Base-by-base conservation (phyloP, 2,797 vertebrate species). In the Alcedo atthis region DNA sequence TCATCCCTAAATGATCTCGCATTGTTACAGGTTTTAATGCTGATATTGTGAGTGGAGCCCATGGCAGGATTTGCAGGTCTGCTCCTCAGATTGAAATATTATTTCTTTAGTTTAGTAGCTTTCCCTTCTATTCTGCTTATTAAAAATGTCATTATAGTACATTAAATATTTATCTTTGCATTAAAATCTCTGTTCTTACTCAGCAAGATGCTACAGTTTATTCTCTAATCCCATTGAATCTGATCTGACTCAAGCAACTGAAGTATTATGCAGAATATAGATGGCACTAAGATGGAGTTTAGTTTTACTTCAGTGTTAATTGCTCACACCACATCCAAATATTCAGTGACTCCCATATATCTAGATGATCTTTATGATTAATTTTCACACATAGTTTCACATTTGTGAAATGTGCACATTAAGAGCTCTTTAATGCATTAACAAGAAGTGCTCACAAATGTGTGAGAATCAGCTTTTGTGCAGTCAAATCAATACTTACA, bases 91-190 rank as follows among this genome's bases (percentile, higher is more conserved):
- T 91, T 80, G 37, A 79, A 87, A 86, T 70, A 61, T 57, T 32
- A 35, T 80, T 93, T 91, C 68, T 94, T 64, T 54, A 79, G 48
- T 57, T 57, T 92, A 46, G 37, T 77, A 77, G 43, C 32, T 91
- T 85, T 89, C 55, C 40, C 73, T 81, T 90, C 53, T 13, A 54
- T 58, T 84, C 33, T 74, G 70, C 57, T 68, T 88, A 70, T 71
- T 82, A 74, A 77, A 45, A 89, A 77, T 86, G 42, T 92, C 15
- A 5, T 81, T 68, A 33, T 82, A 64, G 79, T 88, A 24, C 43
- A 84, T 96, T 74, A 91, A 92, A 84, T 91, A 91, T 89, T 95
- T 85, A 89, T 91, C 59, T 93, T 85, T 89, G 43, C 37, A 26
- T 91, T 88, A 80, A 94, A 95, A 70, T 26, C 46, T 86, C 48